phyloP scores from a whole-genome alignment of 1,140 invertebrate genomes.

The Matsumurasca onukii region DNA sequence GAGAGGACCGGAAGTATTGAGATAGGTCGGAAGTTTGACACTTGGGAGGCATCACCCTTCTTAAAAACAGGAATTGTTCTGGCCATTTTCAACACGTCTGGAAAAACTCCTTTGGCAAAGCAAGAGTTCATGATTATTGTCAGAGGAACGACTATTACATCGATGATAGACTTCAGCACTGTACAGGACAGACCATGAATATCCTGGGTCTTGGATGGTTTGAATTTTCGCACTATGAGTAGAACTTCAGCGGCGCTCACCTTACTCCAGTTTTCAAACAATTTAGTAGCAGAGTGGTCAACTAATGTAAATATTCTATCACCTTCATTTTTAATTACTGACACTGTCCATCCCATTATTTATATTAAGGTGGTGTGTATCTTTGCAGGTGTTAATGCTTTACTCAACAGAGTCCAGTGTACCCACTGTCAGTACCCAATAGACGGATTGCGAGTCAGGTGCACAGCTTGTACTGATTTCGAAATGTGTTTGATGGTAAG shows the following conservation, averaged over 20 bases:
- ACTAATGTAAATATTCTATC: no score
- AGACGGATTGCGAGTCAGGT: slow-evolving; percentile 79
- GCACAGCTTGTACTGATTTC: slow-evolving; percentile 81
- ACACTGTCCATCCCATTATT: no score
- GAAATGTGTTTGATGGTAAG: slow-evolving; percentile 91
- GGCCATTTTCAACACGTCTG: neutral
- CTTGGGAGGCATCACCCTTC: neutral
- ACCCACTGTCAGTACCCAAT: slow-evolving; percentile 92
- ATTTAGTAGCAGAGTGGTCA: no score
- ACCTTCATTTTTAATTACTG: no score
- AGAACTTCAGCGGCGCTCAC: no score
- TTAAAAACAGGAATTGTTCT: neutral
- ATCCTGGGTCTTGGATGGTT: no score
- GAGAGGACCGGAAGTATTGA: neutral
- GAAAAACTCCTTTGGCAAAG: neutral
- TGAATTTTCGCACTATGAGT: no score
- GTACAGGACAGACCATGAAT: no score
- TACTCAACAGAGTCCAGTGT: slow-evolving; percentile 82
- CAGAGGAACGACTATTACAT: neutral
- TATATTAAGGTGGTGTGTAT: no score
- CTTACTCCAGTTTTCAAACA: no score
- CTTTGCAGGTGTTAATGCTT: no score
- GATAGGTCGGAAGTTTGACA: neutral
- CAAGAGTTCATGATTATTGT: neutral
- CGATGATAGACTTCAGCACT: neutral